Evolutionary conservation across 1,140 invertebrate genomes (phyloP), one percentile per base, ranked within the genome.

Genomic region (Acyrthosiphon pisum): DNA sequence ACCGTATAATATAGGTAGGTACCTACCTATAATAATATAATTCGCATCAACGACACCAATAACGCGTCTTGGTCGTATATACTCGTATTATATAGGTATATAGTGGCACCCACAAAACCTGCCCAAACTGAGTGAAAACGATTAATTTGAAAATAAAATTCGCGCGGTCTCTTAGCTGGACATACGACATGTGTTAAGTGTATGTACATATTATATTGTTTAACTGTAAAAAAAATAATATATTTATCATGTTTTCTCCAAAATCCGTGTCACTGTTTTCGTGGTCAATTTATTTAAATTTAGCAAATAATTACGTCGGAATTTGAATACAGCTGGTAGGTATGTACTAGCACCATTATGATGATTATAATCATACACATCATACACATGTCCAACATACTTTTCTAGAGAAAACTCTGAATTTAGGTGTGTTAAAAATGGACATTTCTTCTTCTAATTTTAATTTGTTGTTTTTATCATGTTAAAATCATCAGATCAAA

Each of bases 111-210:
- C 60, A 68, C 30, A 68, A n/a, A 68, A n/a, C 60, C 60, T 14
- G 60, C 26, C 60, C 60, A 68, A 68, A 46, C 26, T 35, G 9
- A 37, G n/a, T 56, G 20, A 89, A 89, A 89, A 89, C 87, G 87
- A 53, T 89, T 53, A 18, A 87, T 87, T 89, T 35, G n/a, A 53
- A 89, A 37, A 56, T 35, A 37, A 89, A 53, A 89, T 53, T 89
- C 35, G 4, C 22, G 86, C 30, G 60, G 30, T 68, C 30, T 30
- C 30, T 4, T 14, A 68, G 60, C 26, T 14, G 60, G 30, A 68
- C 60, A n/a, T 68, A 30, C 26, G 60, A 30, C 30, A 68, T 41
- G 11, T 68, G 26, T 68, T 68, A 68, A 68, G 60, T n/a, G 30
- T n/a, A 68, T n/a, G 30, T 68, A 68, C 30, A 30, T 68, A 68